phyloP scores from a whole-genome alignment of 2,113 vertebrate genomes.

The Toxotes jaculatrix region DNA sequence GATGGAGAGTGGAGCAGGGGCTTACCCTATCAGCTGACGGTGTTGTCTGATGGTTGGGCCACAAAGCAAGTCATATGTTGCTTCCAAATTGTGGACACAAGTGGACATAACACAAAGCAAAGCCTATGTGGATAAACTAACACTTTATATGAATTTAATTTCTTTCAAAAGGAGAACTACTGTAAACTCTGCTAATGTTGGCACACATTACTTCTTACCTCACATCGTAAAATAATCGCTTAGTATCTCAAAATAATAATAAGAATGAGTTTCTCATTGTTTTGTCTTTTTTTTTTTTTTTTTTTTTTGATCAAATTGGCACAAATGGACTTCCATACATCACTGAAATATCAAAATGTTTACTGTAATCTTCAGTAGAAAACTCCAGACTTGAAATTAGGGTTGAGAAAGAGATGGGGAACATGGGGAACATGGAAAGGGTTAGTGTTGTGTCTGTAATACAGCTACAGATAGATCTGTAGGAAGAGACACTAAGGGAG shows the following conservation, averaged over 20 bases:
- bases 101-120: not conserved
- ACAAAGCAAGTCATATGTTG: constrained; percentile 39
- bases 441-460: not conserved
- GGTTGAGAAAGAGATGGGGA: not conserved
- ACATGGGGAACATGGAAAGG: not conserved
- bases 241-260: too few relatives aligned
- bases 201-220: not conserved
- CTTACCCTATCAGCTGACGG: constrained; percentile 51
- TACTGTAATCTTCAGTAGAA: not conserved
- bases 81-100: constrained; percentile 8
- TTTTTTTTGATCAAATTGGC: too few relatives aligned
- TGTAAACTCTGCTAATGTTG: not conserved
- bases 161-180: not conserved
- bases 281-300: too few relatives aligned
- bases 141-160: not conserved
- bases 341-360: not conserved
- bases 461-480: not conserved
- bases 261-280: too few relatives aligned
- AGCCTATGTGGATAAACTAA: not conserved
- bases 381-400: not conserved
- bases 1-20: constrained; percentile 68
- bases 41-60: constrained; percentile 41
- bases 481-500: not conserved
- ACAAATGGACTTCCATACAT: too few relatives aligned
- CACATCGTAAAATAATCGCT: too few relatives aligned